Evolutionary conservation across 1,140 invertebrate species (phyloP).

Genomic region (Aphelenchoides fujianensis): DNA sequence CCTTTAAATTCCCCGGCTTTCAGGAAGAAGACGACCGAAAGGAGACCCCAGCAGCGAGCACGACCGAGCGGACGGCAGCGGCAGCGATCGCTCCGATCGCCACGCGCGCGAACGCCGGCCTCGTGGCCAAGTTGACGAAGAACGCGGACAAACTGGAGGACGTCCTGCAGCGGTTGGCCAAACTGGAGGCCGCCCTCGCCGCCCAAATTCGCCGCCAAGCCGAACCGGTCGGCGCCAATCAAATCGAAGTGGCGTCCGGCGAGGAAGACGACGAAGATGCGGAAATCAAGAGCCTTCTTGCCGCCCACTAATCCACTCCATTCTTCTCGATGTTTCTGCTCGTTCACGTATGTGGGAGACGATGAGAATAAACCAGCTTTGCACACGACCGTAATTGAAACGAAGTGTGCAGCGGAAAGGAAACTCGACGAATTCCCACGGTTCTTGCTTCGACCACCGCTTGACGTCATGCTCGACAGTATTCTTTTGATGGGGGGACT

Average conservation of each 20-base stretch:
- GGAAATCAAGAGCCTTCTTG: too few relatives aligned
- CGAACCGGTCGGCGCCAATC: constrained; percentile 2
- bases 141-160: constrained; percentile 1
- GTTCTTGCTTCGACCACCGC: too few relatives aligned
- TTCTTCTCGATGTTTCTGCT: too few relatives aligned
- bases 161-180: background rate
- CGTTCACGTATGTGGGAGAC: too few relatives aligned
- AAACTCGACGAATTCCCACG: too few relatives aligned
- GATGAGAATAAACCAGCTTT: too few relatives aligned
- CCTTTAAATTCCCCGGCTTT: too few relatives aligned
- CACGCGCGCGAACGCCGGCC: background rate
- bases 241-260: background rate
- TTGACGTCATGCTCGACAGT: too few relatives aligned
- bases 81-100: background rate
- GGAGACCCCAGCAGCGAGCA: background rate
- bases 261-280: background rate
- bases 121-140: background rate
- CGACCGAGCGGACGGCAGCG: background rate
- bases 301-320: too few relatives aligned
- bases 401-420: too few relatives aligned
- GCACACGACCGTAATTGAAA: too few relatives aligned
- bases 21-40: constrained; percentile 3
- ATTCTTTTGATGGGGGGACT: too few relatives aligned
- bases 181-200: background rate
- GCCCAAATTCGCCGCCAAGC: background rate